Base-by-base conservation (phyloP, 2,888 invertebrate species). In the Heliconius sara region DNA sequence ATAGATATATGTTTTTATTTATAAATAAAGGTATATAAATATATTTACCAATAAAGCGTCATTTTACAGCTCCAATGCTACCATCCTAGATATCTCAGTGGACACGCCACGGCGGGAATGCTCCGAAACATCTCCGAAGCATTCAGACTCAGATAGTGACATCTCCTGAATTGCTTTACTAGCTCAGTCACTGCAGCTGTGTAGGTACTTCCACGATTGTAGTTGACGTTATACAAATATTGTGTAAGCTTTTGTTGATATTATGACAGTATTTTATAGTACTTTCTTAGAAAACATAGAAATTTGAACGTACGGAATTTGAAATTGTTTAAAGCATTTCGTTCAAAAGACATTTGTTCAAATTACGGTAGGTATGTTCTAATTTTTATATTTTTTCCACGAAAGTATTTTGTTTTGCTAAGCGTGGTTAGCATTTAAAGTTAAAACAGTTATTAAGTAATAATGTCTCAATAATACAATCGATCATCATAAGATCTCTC, bases 121-220 rank as follows among this genome's bases (percentile, higher is more conserved):
- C 78, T 68, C 60, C n/a, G 71, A 80, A 78, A 80, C 80, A 78
- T 80, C 77, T 52, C 60, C 22, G 77, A 77, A 25, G 74, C 77
- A 77, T 80, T 74, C 80, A 74, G 60, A 43, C 73, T 75, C 39
- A 70, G 68, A 70, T 43, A 68, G 74, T 75, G 75, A 75, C 63
- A 43, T 66, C 65, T 43, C 65, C 27, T 66, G 66, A 75, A 75
- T 75, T 75, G 43, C 63, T 68, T 70, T 57, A 63, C 57, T 19
- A n/a, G 70, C 60, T 68, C 60, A 39, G n/a, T 22, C 47, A n/a
- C 19, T 71, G 13, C 30, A n/a, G 34, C 30, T 34, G 39, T 73
- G 60, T n/a, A 60, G n/a, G 60, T 60, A 52, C 52, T 22, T 52
- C 9, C 10, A 57, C 16, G 16, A 39, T 34, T 34, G 73, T 22